Conservation (phyloP, 1,140 invertebrate species). For the Ditylenchus dipsaci region DNA sequence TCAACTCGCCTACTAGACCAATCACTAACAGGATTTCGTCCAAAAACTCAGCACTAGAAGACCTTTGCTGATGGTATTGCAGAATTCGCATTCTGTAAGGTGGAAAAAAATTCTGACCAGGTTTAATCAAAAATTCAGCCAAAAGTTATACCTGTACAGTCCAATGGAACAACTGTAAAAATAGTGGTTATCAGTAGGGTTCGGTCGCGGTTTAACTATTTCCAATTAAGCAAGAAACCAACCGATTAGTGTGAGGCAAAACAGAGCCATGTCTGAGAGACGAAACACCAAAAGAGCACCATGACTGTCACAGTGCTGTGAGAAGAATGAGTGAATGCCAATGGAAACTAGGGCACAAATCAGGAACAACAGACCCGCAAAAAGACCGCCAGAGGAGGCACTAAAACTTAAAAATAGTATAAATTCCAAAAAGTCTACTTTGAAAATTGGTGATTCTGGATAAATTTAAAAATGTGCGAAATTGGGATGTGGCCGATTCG, state of each 20-base stretch:
- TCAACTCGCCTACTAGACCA: constrained; percentile 53
- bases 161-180: constrained; percentile 35
- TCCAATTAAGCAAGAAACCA: too few species aligned
- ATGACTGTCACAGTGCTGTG: constrained; percentile 32
- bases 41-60: constrained; percentile 51
- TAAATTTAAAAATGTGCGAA: too few species aligned
- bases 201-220: too few species aligned
- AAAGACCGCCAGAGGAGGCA: constrained; percentile 50
- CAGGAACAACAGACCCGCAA: constrained; percentile 53
- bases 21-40: constrained; percentile 56
- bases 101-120: constrained; percentile 5
- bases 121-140: background rate
- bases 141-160: constrained; percentile 34
- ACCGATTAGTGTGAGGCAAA: constrained; percentile 43
- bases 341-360: constrained; percentile 53
- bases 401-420: constrained; percentile 25
- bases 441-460: too few species aligned
- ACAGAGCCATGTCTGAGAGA: constrained; percentile 51
- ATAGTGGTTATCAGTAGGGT: too few species aligned
- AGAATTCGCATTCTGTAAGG: constrained; percentile 44
- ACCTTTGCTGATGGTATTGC: constrained; percentile 39
- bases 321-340: constrained; percentile 54
- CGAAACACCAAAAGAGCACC: constrained; percentile 50
- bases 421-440: constrained; percentile 3
- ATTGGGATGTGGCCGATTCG: too few species aligned